Base-by-base conservation (phyloP, 2,888 invertebrate species). In the Rhagonycha fulva region DNA sequence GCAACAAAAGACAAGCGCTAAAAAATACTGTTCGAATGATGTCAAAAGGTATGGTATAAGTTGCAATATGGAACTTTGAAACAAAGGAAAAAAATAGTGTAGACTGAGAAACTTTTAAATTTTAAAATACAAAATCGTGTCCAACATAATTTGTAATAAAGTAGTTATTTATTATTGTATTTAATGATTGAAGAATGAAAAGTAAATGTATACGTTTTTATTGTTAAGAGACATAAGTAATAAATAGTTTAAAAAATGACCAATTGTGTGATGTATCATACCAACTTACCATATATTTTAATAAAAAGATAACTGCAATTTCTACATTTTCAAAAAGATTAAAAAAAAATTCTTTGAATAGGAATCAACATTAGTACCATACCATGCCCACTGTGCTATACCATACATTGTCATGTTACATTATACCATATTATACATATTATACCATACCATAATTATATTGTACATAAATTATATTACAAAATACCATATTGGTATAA, bases 11-110 rank as follows among this genome's bases (percentile, higher is more conserved):
- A 74, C 98, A 99, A 89, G 98, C 98, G 1, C 91, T 98, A 81
- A 98, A 98, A 88, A 98, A 98, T 87, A 98, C 98, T n/a, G 97
- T 98, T 80, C 91, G 96, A 84, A 95, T 96, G 96, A 96, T 96
- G 95, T 95, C 95, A 71, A 95, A 95, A 89, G 94, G 94, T 82
- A 93, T 94, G 92, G 93, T 94, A 82, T 94, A 92, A 85, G 79
- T 71, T 47, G 26, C 63, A 12, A 66, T 24, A 66, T 24, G 63
- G 24, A 24, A 12, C 7, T 19, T 26, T 26, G 9, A 23, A 12
- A 66, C 63, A 14, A 19, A 66, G 3, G 24, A 12, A 10, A 66
- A 19, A 66, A 66, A 24, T 24, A 74, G 74, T 32, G 67, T 76
- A 74, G 76, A 76, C 76, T 76, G 74, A 76, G 23, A 23, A 68